phyloP scores from a whole-genome alignment of 2,797 vertebrate species.

The Ciconia nigra region DNA sequence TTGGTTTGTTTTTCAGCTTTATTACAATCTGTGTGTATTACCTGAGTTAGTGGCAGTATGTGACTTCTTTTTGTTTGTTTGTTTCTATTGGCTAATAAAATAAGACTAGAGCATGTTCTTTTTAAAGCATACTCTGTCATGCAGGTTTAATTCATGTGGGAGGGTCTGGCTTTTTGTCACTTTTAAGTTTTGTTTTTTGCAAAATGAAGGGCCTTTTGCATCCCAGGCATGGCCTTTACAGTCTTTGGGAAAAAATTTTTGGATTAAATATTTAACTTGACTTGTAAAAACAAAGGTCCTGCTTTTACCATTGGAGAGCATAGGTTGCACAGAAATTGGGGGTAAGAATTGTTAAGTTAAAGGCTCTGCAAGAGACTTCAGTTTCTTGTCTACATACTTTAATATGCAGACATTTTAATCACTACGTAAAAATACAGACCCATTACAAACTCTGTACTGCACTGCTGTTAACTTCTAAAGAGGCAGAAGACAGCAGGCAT shows the following conservation, averaged over 20 bases:
- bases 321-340: background rate
- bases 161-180: background rate
- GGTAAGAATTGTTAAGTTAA: background rate
- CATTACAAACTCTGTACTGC: too few relatives aligned
- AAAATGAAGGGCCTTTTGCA: background rate
- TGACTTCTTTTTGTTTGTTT: too few relatives aligned
- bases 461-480: too few relatives aligned
- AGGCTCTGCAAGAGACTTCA: background rate
- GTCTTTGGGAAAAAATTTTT: background rate
- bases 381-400: too few relatives aligned
- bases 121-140: fast-evolving
- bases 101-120: fast-evolving
- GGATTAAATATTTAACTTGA: background rate
- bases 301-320: too few relatives aligned
- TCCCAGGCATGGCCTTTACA: background rate
- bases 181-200: fast-evolving
- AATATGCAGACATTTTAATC: background rate
- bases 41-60: fast-evolving
- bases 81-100: fast-evolving
- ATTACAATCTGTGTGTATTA: fast-evolving
- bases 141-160: background rate
- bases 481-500: too few relatives aligned
- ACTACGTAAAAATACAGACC: background rate
- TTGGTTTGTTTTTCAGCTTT: too few relatives aligned
- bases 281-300: background rate